phyloP scores from a whole-genome alignment of 2,888 invertebrate genomes.

The Drosophila neotestacea region DNA sequence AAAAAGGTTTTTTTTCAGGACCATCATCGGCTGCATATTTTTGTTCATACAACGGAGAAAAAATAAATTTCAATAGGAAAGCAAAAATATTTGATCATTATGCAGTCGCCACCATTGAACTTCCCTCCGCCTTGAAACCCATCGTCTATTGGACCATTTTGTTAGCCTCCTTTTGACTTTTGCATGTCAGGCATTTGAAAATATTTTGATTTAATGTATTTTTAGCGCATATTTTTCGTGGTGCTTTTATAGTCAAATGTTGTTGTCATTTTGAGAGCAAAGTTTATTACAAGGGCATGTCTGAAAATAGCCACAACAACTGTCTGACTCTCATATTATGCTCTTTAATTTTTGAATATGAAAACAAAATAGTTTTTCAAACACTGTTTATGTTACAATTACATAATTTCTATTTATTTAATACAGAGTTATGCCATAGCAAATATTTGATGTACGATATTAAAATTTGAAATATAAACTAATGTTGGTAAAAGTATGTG shows the following conservation, averaged over 20 bases:
- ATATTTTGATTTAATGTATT: constrained; percentile 46
- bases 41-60: neutral
- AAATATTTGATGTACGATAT: neutral
- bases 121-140: too few species aligned
- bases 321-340: neutral
- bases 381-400: too few species aligned
- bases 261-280: neutral
- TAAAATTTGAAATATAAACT: neutral
- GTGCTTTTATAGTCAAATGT: constrained; percentile 2
- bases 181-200: constrained; percentile 25
- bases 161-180: constrained; percentile 4
- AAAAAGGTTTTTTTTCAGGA: neutral
- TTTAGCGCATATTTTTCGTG: constrained; percentile 15
- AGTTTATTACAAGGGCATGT: neutral
- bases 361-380: too few species aligned
- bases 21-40: constrained; percentile 20
- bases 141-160: neutral
- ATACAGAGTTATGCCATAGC: too few species aligned
- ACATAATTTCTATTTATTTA: too few species aligned
- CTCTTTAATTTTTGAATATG: neutral
- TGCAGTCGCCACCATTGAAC: constrained; percentile 8
- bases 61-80: constrained; percentile 27
- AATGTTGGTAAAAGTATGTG: neutral
- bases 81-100: constrained; percentile 48
- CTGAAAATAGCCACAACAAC: neutral